A percentile compares a stretch with the other conserved stretches of the same genome.
Evolutionary conservation across 2,888 invertebrate species (phyloP).

Genomic region (Monochamus alternatus): DNA sequence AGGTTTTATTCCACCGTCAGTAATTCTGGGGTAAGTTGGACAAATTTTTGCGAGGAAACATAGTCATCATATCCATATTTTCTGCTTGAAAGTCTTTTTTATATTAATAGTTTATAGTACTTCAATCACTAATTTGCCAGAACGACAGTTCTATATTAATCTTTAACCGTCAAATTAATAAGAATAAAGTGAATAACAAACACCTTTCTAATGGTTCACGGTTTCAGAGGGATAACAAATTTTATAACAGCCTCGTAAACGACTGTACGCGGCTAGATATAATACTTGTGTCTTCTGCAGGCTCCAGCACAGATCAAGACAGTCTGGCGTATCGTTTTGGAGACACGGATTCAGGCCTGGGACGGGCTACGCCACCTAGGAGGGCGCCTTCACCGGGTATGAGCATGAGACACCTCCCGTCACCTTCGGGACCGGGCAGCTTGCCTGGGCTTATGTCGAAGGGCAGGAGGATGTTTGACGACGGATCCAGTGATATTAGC

Average conservation of each 20-base stretch:
- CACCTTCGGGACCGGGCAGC: slow-evolving; percentile 89
- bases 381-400: slow-evolving; percentile 90
- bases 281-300: slow-evolving; percentile 62
- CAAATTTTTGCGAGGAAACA: slow-evolving; percentile 35
- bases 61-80: slow-evolving; percentile 27
- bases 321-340: slow-evolving; percentile 74
- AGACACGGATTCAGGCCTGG: slow-evolving; percentile 89
- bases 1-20: neutral
- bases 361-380: slow-evolving; percentile 89
- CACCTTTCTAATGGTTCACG: slow-evolving; percentile 32
- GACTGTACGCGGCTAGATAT: neutral
- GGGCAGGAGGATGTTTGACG: slow-evolving; percentile 77
- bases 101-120: slow-evolving; percentile 30
- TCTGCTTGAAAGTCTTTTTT: slow-evolving; percentile 34
- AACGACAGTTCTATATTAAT: slow-evolving; percentile 19
- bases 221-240: slow-evolving; percentile 34
- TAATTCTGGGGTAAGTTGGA: slow-evolving; percentile 11
- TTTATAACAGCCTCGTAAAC: slow-evolving; percentile 6
- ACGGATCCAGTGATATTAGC: slow-evolving; percentile 85
- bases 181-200: slow-evolving; percentile 24
- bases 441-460: slow-evolving; percentile 85
- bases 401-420: slow-evolving; percentile 83
- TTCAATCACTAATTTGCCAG: slow-evolving; percentile 24
- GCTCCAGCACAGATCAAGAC: slow-evolving; percentile 76
- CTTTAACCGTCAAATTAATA: slow-evolving; percentile 1